Percentiles rank a stretch among this genome's conserved stretches.
These are phyloP conservation scores for Aegypius monachus DNA, from an alignment of 2,113 vertebrate genomes.

Conservation along the genomic window DNA sequence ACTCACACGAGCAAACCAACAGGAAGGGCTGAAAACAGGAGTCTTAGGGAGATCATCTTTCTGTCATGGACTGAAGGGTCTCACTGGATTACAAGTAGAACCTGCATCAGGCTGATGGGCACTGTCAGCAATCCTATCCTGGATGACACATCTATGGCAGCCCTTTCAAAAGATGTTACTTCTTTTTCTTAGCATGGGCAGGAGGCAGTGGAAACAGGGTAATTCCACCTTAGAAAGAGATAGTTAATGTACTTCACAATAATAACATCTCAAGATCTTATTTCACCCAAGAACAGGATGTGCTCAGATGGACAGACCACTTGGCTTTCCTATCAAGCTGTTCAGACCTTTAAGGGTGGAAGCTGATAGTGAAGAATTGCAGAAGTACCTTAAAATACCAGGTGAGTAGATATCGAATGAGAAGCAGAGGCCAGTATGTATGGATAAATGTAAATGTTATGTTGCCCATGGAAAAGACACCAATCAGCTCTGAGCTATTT, in stretches of 20 bases:
- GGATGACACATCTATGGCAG: rapidly evolving
- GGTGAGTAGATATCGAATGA: background rate
- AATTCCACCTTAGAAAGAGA: background rate
- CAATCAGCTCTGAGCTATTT: background rate
- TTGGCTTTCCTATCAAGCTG: background rate
- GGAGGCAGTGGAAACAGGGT: background rate
- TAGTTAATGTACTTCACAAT: background rate
- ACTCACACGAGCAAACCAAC: background rate
- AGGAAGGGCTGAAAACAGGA: background rate
- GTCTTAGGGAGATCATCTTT: background rate
- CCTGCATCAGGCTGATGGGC: background rate
- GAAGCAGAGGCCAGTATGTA: background rate
- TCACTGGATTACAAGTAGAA: background rate
- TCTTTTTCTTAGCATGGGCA: background rate
- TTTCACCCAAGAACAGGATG: background rate
- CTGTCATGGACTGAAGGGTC: background rate
- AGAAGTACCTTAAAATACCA: background rate
- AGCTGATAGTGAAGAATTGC: background rate
- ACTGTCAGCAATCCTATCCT: background rate
- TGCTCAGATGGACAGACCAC: background rate
- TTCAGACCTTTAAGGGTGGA: background rate
- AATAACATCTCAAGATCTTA: background rate
- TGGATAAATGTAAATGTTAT: background rate
- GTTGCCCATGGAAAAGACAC: background rate
- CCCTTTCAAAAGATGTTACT: background rate